These are phyloP conservation scores for Euzophera pinguis DNA, from an alignment of 2,888 invertebrate species.

Conservation along the genomic window DNA sequence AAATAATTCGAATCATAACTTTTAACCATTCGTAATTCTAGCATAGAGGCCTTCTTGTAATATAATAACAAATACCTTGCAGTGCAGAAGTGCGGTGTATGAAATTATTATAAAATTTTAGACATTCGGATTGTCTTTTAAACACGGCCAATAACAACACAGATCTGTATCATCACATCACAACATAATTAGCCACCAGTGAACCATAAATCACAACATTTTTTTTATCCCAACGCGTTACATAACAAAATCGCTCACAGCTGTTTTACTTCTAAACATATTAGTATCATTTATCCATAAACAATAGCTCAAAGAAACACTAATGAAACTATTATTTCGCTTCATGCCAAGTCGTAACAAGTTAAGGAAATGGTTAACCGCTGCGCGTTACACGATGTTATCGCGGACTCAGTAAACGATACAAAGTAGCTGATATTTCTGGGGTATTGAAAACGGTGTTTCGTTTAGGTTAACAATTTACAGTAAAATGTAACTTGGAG, in stretches of 20 bases:
- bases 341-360: background rate
- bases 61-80: too few species aligned
- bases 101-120: too few species aligned
- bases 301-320: conserved; percentile 5
- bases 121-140: too few species aligned
- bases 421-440: conserved; percentile 4
- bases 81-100: too few species aligned
- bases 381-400: conserved; percentile 43
- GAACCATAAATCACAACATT: background rate
- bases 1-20: too few species aligned
- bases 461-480: background rate
- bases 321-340: conserved; percentile 8
- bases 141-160: too few species aligned
- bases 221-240: background rate
- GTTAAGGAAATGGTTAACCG: conserved; percentile 19
- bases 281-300: conserved; percentile 3
- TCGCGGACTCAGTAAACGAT: conserved; percentile 23
- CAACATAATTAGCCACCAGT: background rate
- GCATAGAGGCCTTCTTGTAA: too few species aligned
- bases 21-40: too few species aligned
- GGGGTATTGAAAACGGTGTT: conserved; percentile 2
- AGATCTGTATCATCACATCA: too few species aligned
- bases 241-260: background rate
- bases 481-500: background rate
- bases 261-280: background rate